Percentiles rank a stretch among this genome's conserved stretches.
These are phyloP conservation scores for Anoncus sp. DNA, from an alignment of 2,888 invertebrate genomes.

Conservation along the genomic window DNA sequence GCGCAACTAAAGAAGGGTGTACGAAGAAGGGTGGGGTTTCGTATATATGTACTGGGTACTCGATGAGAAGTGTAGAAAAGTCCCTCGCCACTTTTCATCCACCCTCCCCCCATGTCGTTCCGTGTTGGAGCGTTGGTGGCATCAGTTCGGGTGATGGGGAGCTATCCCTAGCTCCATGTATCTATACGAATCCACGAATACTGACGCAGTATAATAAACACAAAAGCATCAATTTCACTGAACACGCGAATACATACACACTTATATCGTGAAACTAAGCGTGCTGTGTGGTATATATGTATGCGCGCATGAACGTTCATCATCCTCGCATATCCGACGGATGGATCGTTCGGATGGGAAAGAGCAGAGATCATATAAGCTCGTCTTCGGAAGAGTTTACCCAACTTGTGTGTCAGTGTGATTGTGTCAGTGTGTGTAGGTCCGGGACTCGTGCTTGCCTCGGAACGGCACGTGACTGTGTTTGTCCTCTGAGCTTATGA, in stretches of 20 bases:
- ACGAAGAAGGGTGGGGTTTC: constrained; percentile 33
- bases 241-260: constrained; percentile 12
- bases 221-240: constrained; percentile 61
- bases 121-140: constrained; percentile 7
- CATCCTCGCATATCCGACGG: constrained; percentile 20
- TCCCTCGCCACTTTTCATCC: constrained; percentile 24
- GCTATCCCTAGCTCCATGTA: background rate
- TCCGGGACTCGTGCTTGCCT: background rate
- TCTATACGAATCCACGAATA: background rate
- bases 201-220: constrained; percentile 17
- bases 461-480: constrained; percentile 73
- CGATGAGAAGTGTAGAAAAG: background rate
- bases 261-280: background rate
- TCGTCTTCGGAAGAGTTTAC: constrained; percentile 7
- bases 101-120: constrained; percentile 11
- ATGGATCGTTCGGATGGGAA: constrained; percentile 31
- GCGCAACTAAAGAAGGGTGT: constrained; percentile 75
- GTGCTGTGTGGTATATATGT: background rate
- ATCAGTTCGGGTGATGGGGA: background rate
- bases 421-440: too few species aligned
- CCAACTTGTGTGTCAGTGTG: constrained; percentile 6
- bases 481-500: constrained; percentile 75
- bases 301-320: background rate
- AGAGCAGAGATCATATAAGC: constrained; percentile 16
- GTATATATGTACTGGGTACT: background rate